Evolutionary conservation across 2,888 invertebrate genomes (phyloP).

Genomic region (Drosophila helvetica): DNA sequence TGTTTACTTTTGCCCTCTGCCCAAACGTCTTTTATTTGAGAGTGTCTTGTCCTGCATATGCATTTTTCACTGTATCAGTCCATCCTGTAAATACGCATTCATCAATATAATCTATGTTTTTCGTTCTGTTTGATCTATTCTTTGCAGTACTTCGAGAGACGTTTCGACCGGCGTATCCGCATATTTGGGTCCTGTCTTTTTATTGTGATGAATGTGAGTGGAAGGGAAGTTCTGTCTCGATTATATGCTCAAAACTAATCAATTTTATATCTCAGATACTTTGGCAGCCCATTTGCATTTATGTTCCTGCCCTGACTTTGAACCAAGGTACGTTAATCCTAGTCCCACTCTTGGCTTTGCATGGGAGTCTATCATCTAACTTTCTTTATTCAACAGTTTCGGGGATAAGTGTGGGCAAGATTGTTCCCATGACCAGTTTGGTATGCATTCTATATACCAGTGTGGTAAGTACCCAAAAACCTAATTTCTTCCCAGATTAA

Average conservation of each 20-base stretch:
- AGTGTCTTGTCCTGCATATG: slow-evolving; percentile 7
- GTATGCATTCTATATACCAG: slow-evolving; percentile 94
- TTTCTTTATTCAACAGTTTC: slow-evolving; percentile 63
- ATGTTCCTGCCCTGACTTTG: slow-evolving; percentile 90
- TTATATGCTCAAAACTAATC: neutral
- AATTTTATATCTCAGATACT: slow-evolving; percentile 52
- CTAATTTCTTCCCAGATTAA: neutral
- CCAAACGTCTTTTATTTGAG: slow-evolving; percentile 8
- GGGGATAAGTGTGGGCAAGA: slow-evolving; percentile 90
- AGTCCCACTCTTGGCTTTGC: accelerated
- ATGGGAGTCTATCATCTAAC: neutral
- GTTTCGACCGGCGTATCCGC: slow-evolving; percentile 88
- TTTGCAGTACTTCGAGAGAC: slow-evolving; percentile 88
- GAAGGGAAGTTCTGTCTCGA: neutral
- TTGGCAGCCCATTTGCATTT: slow-evolving; percentile 85
- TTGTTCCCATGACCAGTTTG: slow-evolving; percentile 91
- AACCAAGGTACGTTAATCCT: slow-evolving; percentile 87
- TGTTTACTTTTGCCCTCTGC: neutral
- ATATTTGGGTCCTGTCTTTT: slow-evolving; percentile 89
- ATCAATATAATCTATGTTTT: slow-evolving; percentile 14
- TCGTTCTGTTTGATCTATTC: slow-evolving; percentile 18
- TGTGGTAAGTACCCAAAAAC: slow-evolving; percentile 86
- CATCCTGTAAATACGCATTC: slow-evolving; percentile 31
- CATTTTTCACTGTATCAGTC: neutral
- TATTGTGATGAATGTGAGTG: slow-evolving; percentile 87